These are phyloP conservation scores for Catagonus wagneri DNA, from an alignment of 2,113 vertebrate genomes.

Conservation along the genomic window DNA sequence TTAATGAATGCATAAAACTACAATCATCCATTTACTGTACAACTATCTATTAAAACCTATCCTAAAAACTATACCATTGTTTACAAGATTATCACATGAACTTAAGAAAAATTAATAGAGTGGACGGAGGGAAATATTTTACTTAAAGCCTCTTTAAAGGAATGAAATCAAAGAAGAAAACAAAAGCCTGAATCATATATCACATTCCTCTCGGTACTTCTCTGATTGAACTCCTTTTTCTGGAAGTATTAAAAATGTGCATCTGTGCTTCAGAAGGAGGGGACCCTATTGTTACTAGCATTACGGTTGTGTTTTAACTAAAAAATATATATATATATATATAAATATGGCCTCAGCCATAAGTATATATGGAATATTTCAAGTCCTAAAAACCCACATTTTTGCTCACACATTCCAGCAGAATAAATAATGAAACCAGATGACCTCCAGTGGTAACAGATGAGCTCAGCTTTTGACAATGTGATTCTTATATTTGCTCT, in stretches of 20 bases:
- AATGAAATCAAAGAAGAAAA: neutral
- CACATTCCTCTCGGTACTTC: neutral
- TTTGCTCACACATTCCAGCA: conserved; percentile 28
- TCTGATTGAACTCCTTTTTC: neutral
- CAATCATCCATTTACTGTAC: neutral
- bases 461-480: conserved; percentile 34
- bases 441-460: conserved; percentile 7
- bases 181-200: neutral
- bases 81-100: neutral
- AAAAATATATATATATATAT: conserved; percentile 47
- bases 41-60: neutral
- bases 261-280: neutral
- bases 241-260: conserved; percentile 18
- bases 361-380: conserved; percentile 27
- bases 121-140: neutral
- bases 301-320: neutral
- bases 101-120: neutral
- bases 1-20: neutral
- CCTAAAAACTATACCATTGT: neutral
- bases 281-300: neutral
- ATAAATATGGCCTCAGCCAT: neutral
- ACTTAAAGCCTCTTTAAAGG: neutral
- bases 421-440: conserved; percentile 52
- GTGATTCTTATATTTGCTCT: conserved; percentile 11
- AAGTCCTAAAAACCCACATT: neutral